Conservation (phyloP, 1,140 invertebrate genomes). For the Atta colombica region DNA sequence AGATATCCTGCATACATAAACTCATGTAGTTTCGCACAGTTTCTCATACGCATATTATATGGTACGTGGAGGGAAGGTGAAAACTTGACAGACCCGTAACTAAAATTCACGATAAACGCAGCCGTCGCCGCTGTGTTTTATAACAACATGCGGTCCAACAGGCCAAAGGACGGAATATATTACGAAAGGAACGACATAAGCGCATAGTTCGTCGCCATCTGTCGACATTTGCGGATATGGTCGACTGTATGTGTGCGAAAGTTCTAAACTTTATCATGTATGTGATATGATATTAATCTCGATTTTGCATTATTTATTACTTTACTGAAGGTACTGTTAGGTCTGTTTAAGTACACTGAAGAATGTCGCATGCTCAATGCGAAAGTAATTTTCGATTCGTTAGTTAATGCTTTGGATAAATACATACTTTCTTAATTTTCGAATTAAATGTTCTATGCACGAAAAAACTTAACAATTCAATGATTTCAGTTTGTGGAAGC, state of each 20-base stretch:
- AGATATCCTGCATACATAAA: constrained; percentile 19
- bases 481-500: neutral
- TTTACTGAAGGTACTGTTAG: neutral
- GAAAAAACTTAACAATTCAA: constrained; percentile 10
- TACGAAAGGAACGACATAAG: constrained; percentile 73
- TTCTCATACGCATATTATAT: neutral
- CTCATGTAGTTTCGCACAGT: constrained; percentile 21
- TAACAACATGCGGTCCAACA: constrained; percentile 81
- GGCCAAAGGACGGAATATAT: constrained; percentile 80
- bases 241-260: neutral
- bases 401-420: neutral
- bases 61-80: neutral
- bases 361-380: neutral
- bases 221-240: constrained; percentile 59
- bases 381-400: neutral
- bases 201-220: constrained; percentile 67
- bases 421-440: neutral
- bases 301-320: constrained; percentile 54
- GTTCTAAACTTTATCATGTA: constrained; percentile 54
- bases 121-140: constrained; percentile 70
- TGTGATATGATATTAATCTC: constrained; percentile 33
- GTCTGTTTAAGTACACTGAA: neutral
- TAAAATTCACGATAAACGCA: constrained; percentile 77
- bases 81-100: constrained; percentile 47
- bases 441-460: neutral